Conservation (phyloP, 2,797 vertebrate genomes). For the Platalea minor region DNA sequence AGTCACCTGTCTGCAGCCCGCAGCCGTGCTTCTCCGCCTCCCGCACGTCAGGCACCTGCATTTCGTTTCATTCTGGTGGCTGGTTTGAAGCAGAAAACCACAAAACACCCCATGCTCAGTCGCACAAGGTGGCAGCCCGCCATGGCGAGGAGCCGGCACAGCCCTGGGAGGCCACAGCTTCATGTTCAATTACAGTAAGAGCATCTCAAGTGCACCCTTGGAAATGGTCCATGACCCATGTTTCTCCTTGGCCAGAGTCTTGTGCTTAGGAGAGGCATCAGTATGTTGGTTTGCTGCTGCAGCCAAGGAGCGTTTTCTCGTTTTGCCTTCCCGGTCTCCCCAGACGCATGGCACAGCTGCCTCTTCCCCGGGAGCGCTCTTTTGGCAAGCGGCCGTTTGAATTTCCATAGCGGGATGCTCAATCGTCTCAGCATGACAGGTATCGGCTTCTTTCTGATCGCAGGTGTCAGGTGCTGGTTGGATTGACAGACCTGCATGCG, state of each 20-base stretch:
- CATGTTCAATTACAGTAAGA: background rate
- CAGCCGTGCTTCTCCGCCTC: background rate
- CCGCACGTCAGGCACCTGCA: accelerated
- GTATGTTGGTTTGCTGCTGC: background rate
- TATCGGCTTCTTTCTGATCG: background rate
- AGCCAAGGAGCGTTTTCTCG: background rate
- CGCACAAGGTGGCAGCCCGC: background rate
- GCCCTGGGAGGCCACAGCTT: background rate
- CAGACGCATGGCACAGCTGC: accelerated
- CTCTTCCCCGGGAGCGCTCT: accelerated
- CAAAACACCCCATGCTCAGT: background rate
- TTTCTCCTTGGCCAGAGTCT: background rate
- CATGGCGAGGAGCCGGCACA: accelerated
- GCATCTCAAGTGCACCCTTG: background rate
- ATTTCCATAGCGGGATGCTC: background rate
- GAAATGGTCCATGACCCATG: background rate
- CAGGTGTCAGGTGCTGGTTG: background rate
- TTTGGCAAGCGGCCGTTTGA: accelerated
- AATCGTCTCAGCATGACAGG: background rate
- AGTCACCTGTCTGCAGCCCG: background rate
- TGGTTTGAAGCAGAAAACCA: background rate
- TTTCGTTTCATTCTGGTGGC: background rate
- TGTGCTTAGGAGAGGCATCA: background rate
- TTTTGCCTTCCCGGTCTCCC: background rate
- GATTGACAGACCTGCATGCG: background rate